Evolutionary conservation across 1,140 invertebrate genomes (phyloP).

Genomic region (Antheraea pernyi): DNA sequence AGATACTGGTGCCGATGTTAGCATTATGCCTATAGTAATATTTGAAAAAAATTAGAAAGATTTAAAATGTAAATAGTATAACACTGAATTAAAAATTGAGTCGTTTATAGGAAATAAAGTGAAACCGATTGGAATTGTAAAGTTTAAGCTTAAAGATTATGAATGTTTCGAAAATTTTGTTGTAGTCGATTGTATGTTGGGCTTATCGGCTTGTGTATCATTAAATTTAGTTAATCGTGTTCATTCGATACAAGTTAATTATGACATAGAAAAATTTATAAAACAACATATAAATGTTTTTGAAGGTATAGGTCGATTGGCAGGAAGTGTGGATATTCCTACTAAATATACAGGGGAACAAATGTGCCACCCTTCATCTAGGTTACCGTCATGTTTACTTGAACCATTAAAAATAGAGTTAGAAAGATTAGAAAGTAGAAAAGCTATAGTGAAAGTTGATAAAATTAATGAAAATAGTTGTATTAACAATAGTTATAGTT

Average conservation of each 20-base stretch:
- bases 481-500: slow-evolving; percentile 29
- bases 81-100: no score
- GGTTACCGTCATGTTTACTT: neutral
- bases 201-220: no score
- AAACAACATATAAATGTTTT: neutral
- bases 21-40: neutral
- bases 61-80: neutral
- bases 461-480: slow-evolving; percentile 27
- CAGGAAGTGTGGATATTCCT: slow-evolving; percentile 6
- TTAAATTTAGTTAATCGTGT: neutral
- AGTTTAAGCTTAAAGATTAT: no score
- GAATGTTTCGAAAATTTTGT: no score
- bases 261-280: slow-evolving; percentile 7
- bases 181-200: no score
- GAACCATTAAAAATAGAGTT: slow-evolving; percentile 15
- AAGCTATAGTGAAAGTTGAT: slow-evolving; percentile 31
- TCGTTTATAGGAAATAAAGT: no score
- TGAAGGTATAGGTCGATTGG: neutral
- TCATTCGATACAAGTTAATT: neutral
- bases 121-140: no score
- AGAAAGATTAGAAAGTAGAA: slow-evolving; percentile 3
- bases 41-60: slow-evolving; percentile 6
- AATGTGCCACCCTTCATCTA: no score
- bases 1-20: slow-evolving; percentile 2
- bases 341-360: neutral